These are phyloP conservation scores for Neotragus pygmaeus DNA, from an alignment of 2,113 vertebrate genomes.

Conservation along the genomic window DNA sequence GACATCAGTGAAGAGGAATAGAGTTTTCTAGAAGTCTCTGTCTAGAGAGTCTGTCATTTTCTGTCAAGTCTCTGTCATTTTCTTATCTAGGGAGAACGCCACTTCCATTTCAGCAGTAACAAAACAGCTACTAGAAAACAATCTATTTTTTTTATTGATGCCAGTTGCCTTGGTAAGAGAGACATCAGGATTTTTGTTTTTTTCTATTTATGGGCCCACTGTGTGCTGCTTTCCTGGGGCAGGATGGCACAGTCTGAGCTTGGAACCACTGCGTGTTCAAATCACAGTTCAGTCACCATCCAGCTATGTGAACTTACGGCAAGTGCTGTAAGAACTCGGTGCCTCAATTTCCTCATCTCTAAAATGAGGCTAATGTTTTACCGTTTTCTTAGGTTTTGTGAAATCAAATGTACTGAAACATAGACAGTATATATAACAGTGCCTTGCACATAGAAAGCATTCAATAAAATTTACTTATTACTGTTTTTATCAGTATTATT, in stretches of 20 bases:
- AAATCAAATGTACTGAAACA: neutral
- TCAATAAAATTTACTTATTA: neutral
- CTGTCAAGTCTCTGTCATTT: neutral
- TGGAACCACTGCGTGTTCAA: neutral
- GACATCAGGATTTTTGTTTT: neutral
- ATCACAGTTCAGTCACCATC: neutral
- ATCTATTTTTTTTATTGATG: conserved; percentile 25
- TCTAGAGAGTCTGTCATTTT: neutral
- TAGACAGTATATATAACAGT: neutral
- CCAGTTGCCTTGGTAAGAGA: conserved; percentile 9
- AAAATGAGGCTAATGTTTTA: neutral
- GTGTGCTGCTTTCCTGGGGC: neutral
- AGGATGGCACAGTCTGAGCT: neutral
- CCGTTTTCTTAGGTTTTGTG: neutral
- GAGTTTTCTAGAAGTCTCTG: neutral
- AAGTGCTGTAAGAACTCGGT: neutral
- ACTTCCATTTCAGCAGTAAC: neutral
- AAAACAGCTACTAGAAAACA: conserved; percentile 4
- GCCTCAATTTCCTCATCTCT: neutral
- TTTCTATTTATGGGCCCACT: neutral
- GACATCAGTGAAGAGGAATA: neutral
- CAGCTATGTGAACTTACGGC: neutral
- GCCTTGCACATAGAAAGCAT: neutral
- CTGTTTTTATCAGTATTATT: neutral
- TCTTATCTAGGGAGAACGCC: neutral